Base-by-base conservation (phyloP, 2,797 vertebrate genomes). In the Tiaroga cobitis region DNA sequence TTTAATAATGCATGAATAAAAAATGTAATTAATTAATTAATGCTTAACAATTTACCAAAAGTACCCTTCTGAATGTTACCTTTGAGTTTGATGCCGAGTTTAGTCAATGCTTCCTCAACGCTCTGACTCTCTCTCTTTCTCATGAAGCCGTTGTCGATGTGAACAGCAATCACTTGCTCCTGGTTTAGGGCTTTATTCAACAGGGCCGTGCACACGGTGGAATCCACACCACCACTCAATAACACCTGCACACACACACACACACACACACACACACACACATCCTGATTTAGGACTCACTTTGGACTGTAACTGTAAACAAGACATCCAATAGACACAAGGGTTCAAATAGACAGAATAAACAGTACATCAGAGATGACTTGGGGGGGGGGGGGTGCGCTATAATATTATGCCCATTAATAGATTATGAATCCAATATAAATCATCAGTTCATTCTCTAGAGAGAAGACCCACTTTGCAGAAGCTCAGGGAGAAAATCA, bases 121-220 rank as follows among this genome's bases (percentile, higher is more conserved):
- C 96, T 97, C 91, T 96, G 97, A 89, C 98, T 99, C 92, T 99
- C 98, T 73, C 95, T 94, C 92, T 99, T 99, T 90, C 98, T 96
- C 98, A 99, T 99, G 90, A 99, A 99, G 69, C 98, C 98, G 4
- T 99, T 99, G 93, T 99, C 98, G 74, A 99, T 99, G 92, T 99
- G 98, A 79, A 99, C 98, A 0, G 98, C 98, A 68, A 99, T 99
- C 85, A 99, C 96, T 87, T 99, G 98, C 8, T 99, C 98, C 92
- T 95, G 95, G 91, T 95, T 97, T 82, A 99, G 93, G 65, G 98
- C 98, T 88, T 98, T 97, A 94, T 99, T 99, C 90, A 99, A 93
- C 70, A 99, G 96, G 41, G 98, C 98, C 26, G 98, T 99, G 91
- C 98, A 99, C 88, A 99, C 98, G 0, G 98, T 99, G 1, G 98